Evolutionary conservation across 2,113 vertebrate species (phyloP).

Genomic region (Percina caprodes): DNA sequence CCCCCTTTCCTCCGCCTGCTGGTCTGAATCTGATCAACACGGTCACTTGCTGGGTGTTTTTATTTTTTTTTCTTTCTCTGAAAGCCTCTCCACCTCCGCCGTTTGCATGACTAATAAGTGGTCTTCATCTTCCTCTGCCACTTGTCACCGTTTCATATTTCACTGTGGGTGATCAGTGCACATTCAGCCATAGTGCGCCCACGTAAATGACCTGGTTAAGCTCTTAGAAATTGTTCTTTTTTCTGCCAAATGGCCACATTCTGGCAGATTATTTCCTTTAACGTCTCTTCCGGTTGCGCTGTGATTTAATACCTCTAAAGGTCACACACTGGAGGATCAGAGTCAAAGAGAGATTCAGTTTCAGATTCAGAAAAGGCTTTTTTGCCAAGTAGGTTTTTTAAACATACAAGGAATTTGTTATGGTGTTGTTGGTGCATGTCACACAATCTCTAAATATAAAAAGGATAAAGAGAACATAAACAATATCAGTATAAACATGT

Average conservation of each 20-base stretch:
- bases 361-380: no score
- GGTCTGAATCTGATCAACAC: background rate
- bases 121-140: constrained; percentile 22
- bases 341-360: background rate
- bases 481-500: no score
- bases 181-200: constrained; percentile 45
- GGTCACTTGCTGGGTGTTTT: background rate
- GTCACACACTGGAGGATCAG: background rate
- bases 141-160: constrained; percentile 9
- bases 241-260: background rate
- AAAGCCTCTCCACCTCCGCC: constrained; percentile 13
- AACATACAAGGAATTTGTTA: no score
- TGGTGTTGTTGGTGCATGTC: no score
- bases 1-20: background rate
- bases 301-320: background rate
- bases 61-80: no score
- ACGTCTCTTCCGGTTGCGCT: background rate
- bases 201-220: constrained; percentile 3
- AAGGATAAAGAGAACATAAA: no score
- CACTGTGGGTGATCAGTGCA: constrained; percentile 30
- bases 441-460: no score
- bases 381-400: no score
- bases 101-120: constrained; percentile 31
- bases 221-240: background rate
- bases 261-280: background rate